Conservation (phyloP, 2,797 vertebrate genomes). For the Caiman crocodilus region DNA sequence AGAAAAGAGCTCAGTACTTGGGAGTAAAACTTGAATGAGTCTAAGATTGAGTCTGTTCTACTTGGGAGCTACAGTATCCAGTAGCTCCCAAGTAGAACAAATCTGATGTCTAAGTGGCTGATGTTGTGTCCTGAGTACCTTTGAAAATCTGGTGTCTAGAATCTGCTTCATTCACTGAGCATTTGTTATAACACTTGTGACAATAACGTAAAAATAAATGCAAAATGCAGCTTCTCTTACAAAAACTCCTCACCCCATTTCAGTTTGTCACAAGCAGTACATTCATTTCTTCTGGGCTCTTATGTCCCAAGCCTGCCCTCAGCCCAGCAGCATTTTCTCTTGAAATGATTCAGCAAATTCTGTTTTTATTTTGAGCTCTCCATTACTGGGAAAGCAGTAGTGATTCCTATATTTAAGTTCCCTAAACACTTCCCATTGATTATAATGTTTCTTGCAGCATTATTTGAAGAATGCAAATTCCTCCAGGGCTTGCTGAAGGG, state of each 20-base stretch:
- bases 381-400: background rate
- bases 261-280: conserved; percentile 1
- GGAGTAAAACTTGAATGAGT: too few species aligned
- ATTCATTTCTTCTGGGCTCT: conserved; percentile 49
- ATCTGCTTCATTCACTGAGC: background rate
- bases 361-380: conserved; percentile 44
- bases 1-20: background rate
- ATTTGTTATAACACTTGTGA: background rate
- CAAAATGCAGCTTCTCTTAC: conserved; percentile 14
- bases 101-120: background rate
- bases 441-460: background rate
- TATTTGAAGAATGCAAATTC: background rate
- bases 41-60: too few species aligned
- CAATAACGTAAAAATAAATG: background rate
- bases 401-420: conserved; percentile 21
- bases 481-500: background rate
- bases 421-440: background rate
- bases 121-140: background rate
- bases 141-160: background rate
- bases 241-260: conserved; percentile 39
- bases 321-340: conserved; percentile 46
- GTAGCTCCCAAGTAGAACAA: too few species aligned
- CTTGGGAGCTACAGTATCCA: too few species aligned
- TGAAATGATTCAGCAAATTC: conserved; percentile 39
- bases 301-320: conserved; percentile 39